phyloP scores from a whole-genome alignment of 2,113 vertebrate species.

The Pollachius pollachius region DNA sequence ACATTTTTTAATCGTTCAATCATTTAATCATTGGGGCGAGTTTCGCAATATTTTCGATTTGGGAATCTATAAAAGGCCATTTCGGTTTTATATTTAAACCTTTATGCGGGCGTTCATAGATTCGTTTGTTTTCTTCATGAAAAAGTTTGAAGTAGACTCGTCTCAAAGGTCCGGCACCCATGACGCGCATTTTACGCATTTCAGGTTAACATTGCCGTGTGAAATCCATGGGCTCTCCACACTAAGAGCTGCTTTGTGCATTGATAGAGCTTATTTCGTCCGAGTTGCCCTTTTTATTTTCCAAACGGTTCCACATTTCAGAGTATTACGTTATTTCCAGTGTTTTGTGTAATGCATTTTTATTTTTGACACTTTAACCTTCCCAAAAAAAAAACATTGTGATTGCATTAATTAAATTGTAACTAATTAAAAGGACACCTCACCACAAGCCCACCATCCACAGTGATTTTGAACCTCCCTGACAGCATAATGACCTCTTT shows the following conservation, averaged over 20 bases:
- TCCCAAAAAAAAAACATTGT: no score
- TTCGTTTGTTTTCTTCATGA: conserved; percentile 15
- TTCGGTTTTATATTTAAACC: no score
- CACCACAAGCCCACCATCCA: no score
- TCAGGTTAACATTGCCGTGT: conserved; percentile 64
- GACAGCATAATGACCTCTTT: neutral
- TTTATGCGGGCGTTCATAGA: no score
- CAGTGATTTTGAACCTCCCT: no score
- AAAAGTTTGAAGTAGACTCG: conserved; percentile 25
- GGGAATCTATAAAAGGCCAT: no score
- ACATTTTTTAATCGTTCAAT: neutral
- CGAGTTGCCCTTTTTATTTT: conserved; percentile 24
- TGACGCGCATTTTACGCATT: conserved; percentile 73
- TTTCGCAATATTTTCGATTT: no score
- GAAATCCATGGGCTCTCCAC: conserved; percentile 57
- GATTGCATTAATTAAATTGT: no score
- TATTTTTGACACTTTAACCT: no score
- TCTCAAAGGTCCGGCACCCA: conserved; percentile 44
- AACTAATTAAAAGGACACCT: no score
- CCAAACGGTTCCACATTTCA: neutral
- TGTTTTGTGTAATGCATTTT: neutral
- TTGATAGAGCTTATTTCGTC: conserved; percentile 49
- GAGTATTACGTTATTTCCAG: neutral
- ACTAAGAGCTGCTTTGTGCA: conserved; percentile 72
- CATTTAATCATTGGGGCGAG: no score